Evolutionary conservation across 2,888 invertebrate genomes (phyloP).

Genomic region (Stenichneumon culpator): DNA sequence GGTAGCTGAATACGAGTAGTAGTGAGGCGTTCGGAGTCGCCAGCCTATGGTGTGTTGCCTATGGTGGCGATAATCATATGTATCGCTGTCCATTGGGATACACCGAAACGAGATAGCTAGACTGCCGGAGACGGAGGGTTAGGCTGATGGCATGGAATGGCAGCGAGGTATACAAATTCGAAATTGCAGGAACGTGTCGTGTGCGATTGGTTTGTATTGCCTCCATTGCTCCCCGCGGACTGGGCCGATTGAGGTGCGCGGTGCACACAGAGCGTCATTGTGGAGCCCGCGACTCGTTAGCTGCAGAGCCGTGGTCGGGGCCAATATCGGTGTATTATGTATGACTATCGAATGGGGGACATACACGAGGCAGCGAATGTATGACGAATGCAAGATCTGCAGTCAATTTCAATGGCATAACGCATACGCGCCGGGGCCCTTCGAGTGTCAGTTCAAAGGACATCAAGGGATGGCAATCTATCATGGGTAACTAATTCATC

Average conservation of each 20-base stretch:
- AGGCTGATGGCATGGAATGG: slow-evolving; percentile 40
- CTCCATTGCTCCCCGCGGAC: slow-evolving; percentile 55
- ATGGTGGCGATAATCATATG: not conserved
- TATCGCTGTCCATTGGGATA: not conserved
- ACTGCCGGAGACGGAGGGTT: not conserved
- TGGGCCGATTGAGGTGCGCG: slow-evolving; percentile 42
- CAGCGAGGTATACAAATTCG: slow-evolving; percentile 56
- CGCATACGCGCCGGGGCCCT: not conserved
- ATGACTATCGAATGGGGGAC: not conserved
- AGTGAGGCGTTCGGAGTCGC: not conserved
- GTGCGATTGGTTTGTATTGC: slow-evolving; percentile 43
- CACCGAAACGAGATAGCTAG: slow-evolving; percentile 7
- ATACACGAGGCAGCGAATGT: not conserved
- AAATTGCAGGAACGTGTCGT: slow-evolving; percentile 60
- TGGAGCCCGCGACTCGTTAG: not conserved
- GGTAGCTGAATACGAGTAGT: slow-evolving; percentile 35
- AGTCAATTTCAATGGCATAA: not conserved
- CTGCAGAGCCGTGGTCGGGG: not conserved
- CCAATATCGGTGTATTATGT: slow-evolving; percentile 6
- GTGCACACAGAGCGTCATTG: not conserved
- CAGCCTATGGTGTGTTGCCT: not conserved
- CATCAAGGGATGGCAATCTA: not conserved
- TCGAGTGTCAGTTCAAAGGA: not conserved
- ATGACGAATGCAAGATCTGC: not conserved
- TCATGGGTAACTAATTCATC: not conserved